These are phyloP conservation scores for Urocolius indicus DNA, from an alignment of 2,113 vertebrate genomes.

Conservation along the genomic window DNA sequence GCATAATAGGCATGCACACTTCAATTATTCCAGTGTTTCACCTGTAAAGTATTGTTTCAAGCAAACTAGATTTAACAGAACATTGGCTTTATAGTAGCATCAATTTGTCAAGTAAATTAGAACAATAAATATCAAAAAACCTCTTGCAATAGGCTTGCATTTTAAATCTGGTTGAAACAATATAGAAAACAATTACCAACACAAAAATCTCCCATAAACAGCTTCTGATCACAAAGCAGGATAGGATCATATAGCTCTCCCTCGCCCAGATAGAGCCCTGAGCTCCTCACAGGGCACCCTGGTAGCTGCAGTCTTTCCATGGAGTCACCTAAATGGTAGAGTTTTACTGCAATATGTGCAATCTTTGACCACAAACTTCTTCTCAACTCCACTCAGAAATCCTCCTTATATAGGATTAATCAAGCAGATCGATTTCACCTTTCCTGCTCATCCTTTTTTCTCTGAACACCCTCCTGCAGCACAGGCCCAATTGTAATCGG, in stretches of 20 bases:
- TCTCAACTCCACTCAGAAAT: background rate
- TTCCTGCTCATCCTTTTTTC: no score
- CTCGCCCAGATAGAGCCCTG: background rate
- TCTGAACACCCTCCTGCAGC: background rate
- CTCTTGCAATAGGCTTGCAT: constrained; percentile 77
- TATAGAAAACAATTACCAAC: constrained; percentile 80
- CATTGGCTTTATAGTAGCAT: constrained; percentile 81
- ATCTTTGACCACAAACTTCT: background rate
- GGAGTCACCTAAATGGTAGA: background rate
- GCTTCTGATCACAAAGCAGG: background rate
- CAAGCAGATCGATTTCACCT: rapidly evolving
- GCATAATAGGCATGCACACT: constrained; percentile 73
- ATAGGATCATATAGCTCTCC: background rate
- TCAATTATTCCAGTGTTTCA: constrained; percentile 71
- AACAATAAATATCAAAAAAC: constrained; percentile 88
- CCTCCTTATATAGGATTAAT: background rate
- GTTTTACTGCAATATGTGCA: background rate
- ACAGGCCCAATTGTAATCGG: background rate
- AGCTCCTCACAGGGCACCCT: background rate
- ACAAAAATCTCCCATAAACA: background rate
- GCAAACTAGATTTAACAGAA: constrained; percentile 78
- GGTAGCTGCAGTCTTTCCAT: background rate
- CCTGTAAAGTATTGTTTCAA: constrained; percentile 68
- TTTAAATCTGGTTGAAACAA: constrained; percentile 80
- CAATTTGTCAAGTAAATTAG: constrained; percentile 79